Percentiles rank a stretch among this genome's conserved stretches.
Conservation (phyloP, 2,888 invertebrate genomes). For the Agonopterix heracliana region DNA sequence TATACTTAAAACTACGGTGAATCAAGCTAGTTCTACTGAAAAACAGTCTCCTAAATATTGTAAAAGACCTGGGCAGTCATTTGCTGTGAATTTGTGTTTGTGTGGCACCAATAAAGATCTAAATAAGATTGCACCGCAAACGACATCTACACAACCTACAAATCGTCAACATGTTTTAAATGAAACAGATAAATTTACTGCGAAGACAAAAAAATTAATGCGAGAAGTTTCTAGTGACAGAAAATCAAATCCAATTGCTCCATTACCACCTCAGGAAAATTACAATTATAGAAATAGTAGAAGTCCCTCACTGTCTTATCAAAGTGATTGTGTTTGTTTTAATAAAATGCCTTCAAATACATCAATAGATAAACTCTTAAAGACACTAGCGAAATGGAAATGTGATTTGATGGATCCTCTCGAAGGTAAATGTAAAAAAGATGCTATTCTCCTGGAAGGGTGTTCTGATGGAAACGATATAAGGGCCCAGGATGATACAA, state of each 20-base stretch:
- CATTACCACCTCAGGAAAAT: conserved; percentile 17
- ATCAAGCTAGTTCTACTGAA: neutral
- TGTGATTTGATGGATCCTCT: conserved; percentile 20
- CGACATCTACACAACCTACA: conserved; percentile 17
- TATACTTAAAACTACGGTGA: neutral
- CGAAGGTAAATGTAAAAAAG: neutral
- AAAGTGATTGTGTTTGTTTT: conserved; percentile 45
- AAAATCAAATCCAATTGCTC: conserved; percentile 33
- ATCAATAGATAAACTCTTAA: conserved; percentile 52
- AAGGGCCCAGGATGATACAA: too few species aligned
- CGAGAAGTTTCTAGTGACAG: conserved; percentile 19
- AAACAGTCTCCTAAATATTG: conserved; percentile 17
- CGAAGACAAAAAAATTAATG: too few species aligned
- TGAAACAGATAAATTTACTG: conserved; percentile 7
- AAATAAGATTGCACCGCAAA: conserved; percentile 19
- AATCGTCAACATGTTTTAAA: neutral
- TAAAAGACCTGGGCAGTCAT: conserved; percentile 32
- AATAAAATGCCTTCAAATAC: conserved; percentile 53
- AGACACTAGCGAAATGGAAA: conserved; percentile 41
- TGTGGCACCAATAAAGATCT: conserved; percentile 30
- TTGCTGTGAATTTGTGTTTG: conserved; percentile 56
- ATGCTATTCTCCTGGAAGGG: too few species aligned
- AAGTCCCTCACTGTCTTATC: conserved; percentile 22
- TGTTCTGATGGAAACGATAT: too few species aligned
- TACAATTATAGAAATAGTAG: conserved; percentile 14